Percentiles rank a stretch among this genome's conserved stretches.
These are phyloP conservation scores for Thripadectes ignobilis DNA, from an alignment of 2,797 vertebrate species.

Conservation along the genomic window DNA sequence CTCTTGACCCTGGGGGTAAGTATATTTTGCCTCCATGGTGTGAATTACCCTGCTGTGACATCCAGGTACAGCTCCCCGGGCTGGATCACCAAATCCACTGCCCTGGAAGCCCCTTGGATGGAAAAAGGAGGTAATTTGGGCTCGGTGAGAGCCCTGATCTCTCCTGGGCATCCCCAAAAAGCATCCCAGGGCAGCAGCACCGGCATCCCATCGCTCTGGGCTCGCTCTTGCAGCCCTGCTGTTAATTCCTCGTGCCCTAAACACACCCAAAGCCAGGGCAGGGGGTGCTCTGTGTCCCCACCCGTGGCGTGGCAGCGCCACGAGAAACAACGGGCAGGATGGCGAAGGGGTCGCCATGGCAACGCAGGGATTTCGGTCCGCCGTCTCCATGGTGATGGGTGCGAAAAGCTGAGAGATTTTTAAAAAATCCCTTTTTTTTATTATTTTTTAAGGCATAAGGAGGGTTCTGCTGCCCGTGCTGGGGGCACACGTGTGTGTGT, in stretches of 20 bases:
- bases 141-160: rapidly evolving
- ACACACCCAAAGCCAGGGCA: rapidly evolving
- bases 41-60: rapidly evolving
- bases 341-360: slow-evolving; percentile 59
- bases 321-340: not conserved
- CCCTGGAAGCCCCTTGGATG: not conserved
- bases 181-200: not conserved
- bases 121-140: not conserved
- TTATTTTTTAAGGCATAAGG: not conserved
- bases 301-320: no score
- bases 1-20: not conserved
- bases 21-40: not conserved
- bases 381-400: slow-evolving; percentile 75
- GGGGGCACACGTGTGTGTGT: not conserved
- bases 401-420: slow-evolving; percentile 64
- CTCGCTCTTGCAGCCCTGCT: rapidly evolving
- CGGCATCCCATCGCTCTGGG: no score
- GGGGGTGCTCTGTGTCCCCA: not conserved
- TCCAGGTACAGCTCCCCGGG: not conserved
- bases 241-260: rapidly evolving
- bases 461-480: slow-evolving; percentile 9
- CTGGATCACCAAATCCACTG: not conserved
- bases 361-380: slow-evolving; percentile 67
- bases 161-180: not conserved
- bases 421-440: slow-evolving; percentile 28